Base-by-base conservation (phyloP, 2,113 vertebrate genomes). In the Neolamprologus longior region DNA sequence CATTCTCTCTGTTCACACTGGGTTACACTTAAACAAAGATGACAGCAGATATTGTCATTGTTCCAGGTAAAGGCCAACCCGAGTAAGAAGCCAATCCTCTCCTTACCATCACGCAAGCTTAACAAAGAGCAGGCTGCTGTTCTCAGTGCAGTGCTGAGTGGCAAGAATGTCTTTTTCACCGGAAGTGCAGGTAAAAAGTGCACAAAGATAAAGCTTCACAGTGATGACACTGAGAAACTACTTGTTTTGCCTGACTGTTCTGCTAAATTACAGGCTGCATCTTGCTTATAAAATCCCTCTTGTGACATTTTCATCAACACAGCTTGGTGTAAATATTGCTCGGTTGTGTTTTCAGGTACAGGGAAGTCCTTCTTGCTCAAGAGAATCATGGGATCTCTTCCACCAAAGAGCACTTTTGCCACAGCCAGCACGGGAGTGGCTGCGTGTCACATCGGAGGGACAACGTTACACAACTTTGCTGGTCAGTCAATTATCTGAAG, bases 351-450 rank as follows among this genome's bases (percentile, higher is more conserved):
- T 76, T 3, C 83, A 99, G 99, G 99, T 9, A 99, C 99, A 2
- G 99, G 99, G 9, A 99, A 99, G 92, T 99, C 99, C 1, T 99
- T 97, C 85, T 87, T 99, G 47, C 94, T 99, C 90, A 99, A 98
- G 95, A 98, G 96, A 82, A 98, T 99, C 58, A 93, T 99, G 45
- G 98, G 98, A 11, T 99, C 98, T 12, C 96, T 99, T 68, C 98
- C 98, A 45, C 99, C 99, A 0, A 98, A 97, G 76, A 95, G 97
- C 95, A 99, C 98, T 2, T 99, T 97, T 7, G 96, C 97, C 6
- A 99, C 99, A 5, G 99, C 99, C 82, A 99, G 99, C 94, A 99
- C 99, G 0, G 99, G 99, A 47, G 97, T 98, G 73, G 99, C 99
- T 0, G 98, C 98, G 3, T 99, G 98, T 90, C 98, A 99, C 92